Conservation (phyloP, 2,888 invertebrate species). For the Gymnocheta viridis region DNA sequence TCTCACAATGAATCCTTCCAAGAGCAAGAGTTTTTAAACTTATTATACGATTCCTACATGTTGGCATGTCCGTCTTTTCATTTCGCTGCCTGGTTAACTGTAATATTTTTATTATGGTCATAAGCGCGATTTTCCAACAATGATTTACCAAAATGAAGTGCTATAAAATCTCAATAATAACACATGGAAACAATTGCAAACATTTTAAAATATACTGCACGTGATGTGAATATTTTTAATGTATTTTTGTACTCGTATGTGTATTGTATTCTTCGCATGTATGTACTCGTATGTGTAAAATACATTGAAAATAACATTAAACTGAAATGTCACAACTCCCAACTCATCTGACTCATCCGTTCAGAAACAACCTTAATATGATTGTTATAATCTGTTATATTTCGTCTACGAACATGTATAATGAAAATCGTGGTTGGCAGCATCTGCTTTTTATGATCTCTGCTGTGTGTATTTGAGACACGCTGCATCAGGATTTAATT, state of each 20-base stretch:
- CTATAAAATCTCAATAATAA: slow-evolving; percentile 60
- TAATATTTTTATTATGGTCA: slow-evolving; percentile 40
- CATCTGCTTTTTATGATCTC: slow-evolving; percentile 63
- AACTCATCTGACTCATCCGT: slow-evolving; percentile 17
- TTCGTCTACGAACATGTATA: slow-evolving; percentile 24
- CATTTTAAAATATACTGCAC: slow-evolving; percentile 56
- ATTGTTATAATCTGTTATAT: slow-evolving; percentile 60
- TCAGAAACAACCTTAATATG: slow-evolving; percentile 38
- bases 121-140: slow-evolving; percentile 54
- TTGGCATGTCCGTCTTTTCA: slow-evolving; percentile 26
- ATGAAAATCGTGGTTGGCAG: slow-evolving; percentile 54
- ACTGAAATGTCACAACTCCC: slow-evolving; percentile 51
- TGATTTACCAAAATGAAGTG: slow-evolving; percentile 57
- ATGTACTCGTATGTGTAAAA: not conserved
- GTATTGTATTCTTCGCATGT: no score
- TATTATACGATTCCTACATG: slow-evolving; percentile 7
- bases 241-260: no score
- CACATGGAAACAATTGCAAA: slow-evolving; percentile 61
- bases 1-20: slow-evolving; percentile 43
- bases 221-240: slow-evolving; percentile 50
- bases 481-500: slow-evolving; percentile 26
- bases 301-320: slow-evolving; percentile 47
- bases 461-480: slow-evolving; percentile 12
- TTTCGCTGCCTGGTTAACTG: slow-evolving; percentile 42
- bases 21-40: slow-evolving; percentile 40